Percentiles rank a stretch among this genome's conserved stretches.
Conservation (phyloP, 2,113 vertebrate species). For the Vireo altiloquus region DNA sequence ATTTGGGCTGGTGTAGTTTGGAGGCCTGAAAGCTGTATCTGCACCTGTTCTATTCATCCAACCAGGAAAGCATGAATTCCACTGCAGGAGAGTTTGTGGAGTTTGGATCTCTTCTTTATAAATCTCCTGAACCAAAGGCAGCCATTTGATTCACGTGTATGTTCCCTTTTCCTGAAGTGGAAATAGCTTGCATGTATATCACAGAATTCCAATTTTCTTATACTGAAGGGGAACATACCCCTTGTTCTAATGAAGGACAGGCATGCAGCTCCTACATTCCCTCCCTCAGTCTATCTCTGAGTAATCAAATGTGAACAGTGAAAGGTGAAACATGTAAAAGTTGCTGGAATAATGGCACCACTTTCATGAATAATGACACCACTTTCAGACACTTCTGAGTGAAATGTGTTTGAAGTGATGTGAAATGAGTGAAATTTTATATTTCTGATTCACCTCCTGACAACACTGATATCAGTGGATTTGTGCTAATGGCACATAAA, state of each 20-base stretch:
- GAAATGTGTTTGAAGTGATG: neutral
- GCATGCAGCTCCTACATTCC: neutral
- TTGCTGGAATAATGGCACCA: neutral
- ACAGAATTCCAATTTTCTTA: neutral
- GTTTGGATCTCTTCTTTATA: neutral
- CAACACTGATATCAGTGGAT: neutral
- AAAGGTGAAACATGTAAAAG: neutral
- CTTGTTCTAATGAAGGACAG: neutral
- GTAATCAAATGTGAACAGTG: neutral
- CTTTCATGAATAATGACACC: neutral
- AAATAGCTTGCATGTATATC: neutral
- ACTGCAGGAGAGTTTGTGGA: neutral
- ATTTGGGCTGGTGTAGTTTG: slow-evolving; percentile 38
- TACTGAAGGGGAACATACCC: neutral
- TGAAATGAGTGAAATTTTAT: neutral
- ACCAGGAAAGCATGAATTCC: neutral
- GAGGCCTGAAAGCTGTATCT: slow-evolving; percentile 18
- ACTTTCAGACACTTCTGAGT: neutral
- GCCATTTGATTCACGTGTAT: neutral
- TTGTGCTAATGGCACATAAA: neutral
- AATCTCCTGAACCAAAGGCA: neutral
- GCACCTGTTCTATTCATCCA: slow-evolving; percentile 47
- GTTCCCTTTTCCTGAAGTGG: neutral
- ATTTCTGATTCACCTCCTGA: neutral
- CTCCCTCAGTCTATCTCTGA: neutral